Evolutionary conservation across 2,888 invertebrate species (phyloP).

Genomic region (Hoplodrina ambigua): DNA sequence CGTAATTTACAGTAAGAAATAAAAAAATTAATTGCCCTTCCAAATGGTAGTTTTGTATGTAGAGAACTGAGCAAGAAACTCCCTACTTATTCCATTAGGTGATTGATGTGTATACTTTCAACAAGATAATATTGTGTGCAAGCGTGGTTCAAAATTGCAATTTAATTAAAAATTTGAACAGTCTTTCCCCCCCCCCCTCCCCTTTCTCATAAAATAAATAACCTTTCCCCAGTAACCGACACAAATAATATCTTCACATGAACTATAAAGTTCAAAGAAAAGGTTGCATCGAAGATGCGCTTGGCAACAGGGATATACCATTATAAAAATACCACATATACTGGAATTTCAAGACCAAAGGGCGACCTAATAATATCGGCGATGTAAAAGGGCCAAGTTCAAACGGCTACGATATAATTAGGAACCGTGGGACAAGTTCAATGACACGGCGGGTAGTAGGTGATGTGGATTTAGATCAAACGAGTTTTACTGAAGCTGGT

Average conservation of each 20-base stretch:
- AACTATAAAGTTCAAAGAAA: constrained; percentile 48
- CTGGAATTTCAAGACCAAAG: constrained; percentile 35
- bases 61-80: no score
- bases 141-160: no score
- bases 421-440: constrained; percentile 43
- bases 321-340: constrained; percentile 27
- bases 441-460: constrained; percentile 7
- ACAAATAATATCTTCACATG: constrained; percentile 21
- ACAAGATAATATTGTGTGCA: no score
- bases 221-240: neutral
- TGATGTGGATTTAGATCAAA: neutral
- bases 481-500: neutral
- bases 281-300: constrained; percentile 29
- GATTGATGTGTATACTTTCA: no score
- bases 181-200: no score
- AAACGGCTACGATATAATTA: constrained; percentile 39
- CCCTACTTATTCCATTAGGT: no score
- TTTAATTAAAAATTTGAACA: neutral
- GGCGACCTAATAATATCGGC: constrained; percentile 40
- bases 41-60: no score
- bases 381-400: constrained; percentile 60
- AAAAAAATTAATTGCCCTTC: no score
- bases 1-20: no score
- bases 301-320: neutral
- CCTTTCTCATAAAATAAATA: neutral